Percentiles rank a stretch among this genome's conserved stretches.
Conservation (phyloP, 1,140 invertebrate genomes). For the Acyrthosiphon pisum region DNA sequence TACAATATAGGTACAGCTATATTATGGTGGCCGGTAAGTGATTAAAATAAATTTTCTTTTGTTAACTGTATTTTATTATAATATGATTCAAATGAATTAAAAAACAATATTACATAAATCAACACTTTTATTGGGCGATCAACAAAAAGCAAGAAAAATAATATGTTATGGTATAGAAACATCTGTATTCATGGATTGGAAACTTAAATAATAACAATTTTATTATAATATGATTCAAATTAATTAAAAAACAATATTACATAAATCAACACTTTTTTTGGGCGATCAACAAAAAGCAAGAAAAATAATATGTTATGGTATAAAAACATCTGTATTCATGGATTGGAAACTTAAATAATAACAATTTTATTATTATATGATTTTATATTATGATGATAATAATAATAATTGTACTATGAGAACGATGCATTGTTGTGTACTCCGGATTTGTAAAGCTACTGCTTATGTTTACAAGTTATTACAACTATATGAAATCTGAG, state of each 20-base stretch:
- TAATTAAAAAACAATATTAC: too few relatives aligned
- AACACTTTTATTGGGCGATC: too few relatives aligned
- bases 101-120: too few relatives aligned
- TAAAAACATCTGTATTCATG: not conserved
- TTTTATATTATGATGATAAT: too few relatives aligned
- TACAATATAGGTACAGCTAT: not conserved
- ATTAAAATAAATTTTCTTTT: too few relatives aligned
- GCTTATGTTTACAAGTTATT: not conserved
- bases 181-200: not conserved
- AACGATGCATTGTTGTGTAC: not conserved
- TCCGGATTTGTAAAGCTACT: not conserved
- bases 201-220: not conserved
- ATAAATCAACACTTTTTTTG: too few relatives aligned
- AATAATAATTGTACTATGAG: not conserved
- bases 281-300: too few relatives aligned
- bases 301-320: not conserved
- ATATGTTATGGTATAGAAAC: not conserved
- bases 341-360: not conserved
- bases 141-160: not conserved
- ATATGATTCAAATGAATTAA: too few relatives aligned
- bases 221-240: too few relatives aligned
- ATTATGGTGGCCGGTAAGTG: too few relatives aligned
- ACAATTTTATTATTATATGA: not conserved
- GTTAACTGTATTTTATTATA: too few relatives aligned
- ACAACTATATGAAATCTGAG: not conserved